These are phyloP conservation scores for Plebejus argus DNA, from an alignment of 2,888 invertebrate genomes.

Conservation along the genomic window DNA sequence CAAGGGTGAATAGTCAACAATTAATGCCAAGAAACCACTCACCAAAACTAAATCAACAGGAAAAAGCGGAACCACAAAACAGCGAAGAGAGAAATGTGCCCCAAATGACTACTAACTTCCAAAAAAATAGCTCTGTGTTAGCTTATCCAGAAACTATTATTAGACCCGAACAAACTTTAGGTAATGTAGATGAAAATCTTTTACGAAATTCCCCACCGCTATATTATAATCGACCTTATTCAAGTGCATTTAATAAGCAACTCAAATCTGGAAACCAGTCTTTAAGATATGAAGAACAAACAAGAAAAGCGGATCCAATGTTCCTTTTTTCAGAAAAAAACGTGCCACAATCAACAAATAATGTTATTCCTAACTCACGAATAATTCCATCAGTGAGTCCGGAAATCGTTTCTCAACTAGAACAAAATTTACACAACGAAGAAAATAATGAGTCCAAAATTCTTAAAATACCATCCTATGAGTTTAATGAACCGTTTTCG, in stretches of 20 bases:
- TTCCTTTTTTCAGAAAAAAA: background rate
- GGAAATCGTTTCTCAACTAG: background rate
- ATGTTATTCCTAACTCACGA: background rate
- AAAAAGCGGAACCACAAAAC: background rate
- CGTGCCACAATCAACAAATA: background rate
- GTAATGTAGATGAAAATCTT: background rate
- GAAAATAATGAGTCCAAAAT: background rate
- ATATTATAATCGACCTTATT: background rate
- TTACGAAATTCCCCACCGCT: background rate
- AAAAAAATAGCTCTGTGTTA: background rate
- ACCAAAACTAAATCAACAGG: background rate
- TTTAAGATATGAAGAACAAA: background rate
- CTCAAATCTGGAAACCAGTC: background rate
- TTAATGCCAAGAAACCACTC: background rate
- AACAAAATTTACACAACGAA: background rate
- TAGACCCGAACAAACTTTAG: background rate
- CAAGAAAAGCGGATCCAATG: background rate
- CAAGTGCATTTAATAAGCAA: background rate
- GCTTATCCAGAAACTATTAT: background rate
- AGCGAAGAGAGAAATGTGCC: background rate
- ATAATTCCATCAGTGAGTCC: background rate
- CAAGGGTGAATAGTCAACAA: background rate
- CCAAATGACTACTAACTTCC: background rate
- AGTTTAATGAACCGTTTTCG: background rate
- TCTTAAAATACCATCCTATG: background rate